Evolutionary conservation across 2,888 invertebrate species (phyloP).

Genomic region (Diogma glabrata): DNA sequence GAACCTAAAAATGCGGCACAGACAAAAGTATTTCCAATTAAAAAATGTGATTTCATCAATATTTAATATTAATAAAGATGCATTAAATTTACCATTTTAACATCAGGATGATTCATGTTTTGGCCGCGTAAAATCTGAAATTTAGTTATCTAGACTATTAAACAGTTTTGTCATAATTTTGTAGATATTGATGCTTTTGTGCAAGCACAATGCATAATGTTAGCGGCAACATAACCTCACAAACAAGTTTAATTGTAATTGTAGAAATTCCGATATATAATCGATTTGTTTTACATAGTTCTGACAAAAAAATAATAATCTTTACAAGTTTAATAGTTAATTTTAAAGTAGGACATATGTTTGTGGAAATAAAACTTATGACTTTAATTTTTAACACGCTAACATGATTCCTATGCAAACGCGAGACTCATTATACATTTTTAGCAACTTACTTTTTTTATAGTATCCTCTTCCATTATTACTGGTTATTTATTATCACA

Average conservation of each 20-base stretch:
- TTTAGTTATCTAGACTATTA: not conserved
- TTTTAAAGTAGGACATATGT: not conserved
- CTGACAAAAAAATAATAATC: not conserved
- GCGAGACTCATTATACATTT: not conserved
- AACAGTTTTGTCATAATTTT: not conserved
- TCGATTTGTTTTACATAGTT: too few relatives aligned
- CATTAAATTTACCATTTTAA: slow-evolving; percentile 5
- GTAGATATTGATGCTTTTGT: not conserved
- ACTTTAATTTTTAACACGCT: not conserved
- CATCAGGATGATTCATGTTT: slow-evolving; percentile 6
- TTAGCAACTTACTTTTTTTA: not conserved
- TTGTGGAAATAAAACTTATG: not conserved
- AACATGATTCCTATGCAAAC: not conserved
- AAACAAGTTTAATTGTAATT: too few relatives aligned
- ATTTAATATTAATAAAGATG: not conserved
- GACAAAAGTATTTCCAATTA: too few relatives aligned
- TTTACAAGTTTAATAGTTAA: not conserved
- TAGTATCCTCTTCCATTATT: slow-evolving; percentile 10
- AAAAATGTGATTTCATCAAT: too few relatives aligned
- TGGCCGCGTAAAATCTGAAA: slow-evolving; percentile 9
- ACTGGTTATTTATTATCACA: too few relatives aligned
- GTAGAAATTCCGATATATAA: too few relatives aligned
- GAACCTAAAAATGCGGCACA: slow-evolving; percentile 73
- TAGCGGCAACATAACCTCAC: slow-evolving; percentile 1
- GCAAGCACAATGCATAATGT: not conserved